Base-by-base conservation (phyloP, 2,797 vertebrate genomes). In the Meriones psammophilus region DNA sequence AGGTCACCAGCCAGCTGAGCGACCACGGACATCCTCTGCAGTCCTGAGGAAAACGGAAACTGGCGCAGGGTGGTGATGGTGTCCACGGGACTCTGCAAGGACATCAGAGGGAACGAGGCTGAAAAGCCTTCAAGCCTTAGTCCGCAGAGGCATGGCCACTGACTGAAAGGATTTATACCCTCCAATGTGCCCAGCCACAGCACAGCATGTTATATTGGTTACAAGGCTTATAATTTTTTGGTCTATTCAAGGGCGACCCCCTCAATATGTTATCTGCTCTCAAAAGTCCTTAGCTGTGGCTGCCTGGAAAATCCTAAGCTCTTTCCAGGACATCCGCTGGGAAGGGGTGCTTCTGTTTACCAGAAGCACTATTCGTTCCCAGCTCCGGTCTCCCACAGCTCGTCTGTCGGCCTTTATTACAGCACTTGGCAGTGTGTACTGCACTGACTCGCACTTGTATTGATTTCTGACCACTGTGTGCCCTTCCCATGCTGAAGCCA, bases 1-100 rank as follows among this genome's bases (percentile, higher is more conserved):
- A 97, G 64, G 30, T 97, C 97, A 73, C 97, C 76, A 0, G 76
- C 91, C 73, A 98, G 96, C 92, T 95, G 98, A 20, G 97, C 92
- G 1, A 98, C 66, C 86, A 98, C 98, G 0, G 98, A 98, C 98
- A 98, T 98, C 84, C 98, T 98, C 94, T 98, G 98, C 30, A 98
- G 92, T 33, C 93, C 94, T 0, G 98, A 98, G 39, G 98, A 98
- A 94, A 98, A 98, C 0, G 98, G 98, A 62, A 98, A 98, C 89
- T 98, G 98, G 9, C 92, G 94, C 92, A 98, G 80, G 62, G 98
- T 84, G 56, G 68, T 20, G 26, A 98, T 97, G 68, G 97, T 97
- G 89, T 97, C 96, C 83, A 97, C 81, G 0, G 98, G 92, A 76
- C 96, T 96, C 98, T 98, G 92, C 13, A 85, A 62, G 66, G 54